Evolutionary conservation across 2,113 vertebrate species (phyloP).

Genomic region (Cyanoderma ruficeps): DNA sequence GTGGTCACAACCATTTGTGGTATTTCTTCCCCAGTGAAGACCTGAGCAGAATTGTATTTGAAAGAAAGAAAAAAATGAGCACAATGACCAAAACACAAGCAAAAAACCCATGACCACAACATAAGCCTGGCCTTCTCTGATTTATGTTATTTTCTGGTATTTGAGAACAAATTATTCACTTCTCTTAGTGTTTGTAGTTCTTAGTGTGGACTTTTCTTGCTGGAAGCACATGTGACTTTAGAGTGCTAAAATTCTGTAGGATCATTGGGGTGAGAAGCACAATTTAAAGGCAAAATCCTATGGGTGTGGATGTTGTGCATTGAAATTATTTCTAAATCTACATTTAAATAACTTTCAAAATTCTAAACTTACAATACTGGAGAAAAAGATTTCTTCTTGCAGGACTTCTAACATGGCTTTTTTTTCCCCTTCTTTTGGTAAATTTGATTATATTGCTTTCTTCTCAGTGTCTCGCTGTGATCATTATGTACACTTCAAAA

Average conservation of each 20-base stretch:
- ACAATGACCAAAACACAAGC: no score
- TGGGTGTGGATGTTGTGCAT: not conserved
- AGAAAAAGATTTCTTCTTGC: not conserved
- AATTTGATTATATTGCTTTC: not conserved
- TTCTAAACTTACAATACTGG: not conserved
- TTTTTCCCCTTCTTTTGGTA: not conserved
- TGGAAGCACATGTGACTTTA: not conserved
- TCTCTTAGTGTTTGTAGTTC: not conserved
- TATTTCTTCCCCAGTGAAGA: not conserved
- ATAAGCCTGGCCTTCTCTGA: not conserved
- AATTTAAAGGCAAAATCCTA: not conserved
- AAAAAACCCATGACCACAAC: accelerated
- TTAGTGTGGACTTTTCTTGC: not conserved
- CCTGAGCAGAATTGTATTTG: not conserved
- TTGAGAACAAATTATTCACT: not conserved
- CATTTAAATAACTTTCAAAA: not conserved
- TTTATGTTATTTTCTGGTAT: not conserved
- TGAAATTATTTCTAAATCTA: not conserved
- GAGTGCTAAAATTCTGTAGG: not conserved
- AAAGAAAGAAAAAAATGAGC: not conserved
- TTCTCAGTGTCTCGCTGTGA: slow-evolving; percentile 74
- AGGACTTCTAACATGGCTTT: not conserved
- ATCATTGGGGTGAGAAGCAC: not conserved
- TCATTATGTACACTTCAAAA: slow-evolving; percentile 79
- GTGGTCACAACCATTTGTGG: not conserved